phyloP scores from a whole-genome alignment of 2,113 vertebrate species.

The Alouatta palliata region DNA sequence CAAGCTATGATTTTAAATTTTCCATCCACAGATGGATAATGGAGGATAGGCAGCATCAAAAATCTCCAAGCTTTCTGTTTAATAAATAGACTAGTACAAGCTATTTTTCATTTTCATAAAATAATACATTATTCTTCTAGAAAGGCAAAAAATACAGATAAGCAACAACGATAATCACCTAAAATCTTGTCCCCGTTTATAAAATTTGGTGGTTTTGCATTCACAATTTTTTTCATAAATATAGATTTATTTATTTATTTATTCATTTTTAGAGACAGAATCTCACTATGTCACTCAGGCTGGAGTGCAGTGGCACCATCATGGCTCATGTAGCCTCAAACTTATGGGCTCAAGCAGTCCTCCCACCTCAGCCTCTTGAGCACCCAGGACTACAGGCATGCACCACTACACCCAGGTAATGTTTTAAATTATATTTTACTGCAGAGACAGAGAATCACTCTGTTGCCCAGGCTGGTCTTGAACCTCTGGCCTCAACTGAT shows the following conservation, averaged over 20 bases:
- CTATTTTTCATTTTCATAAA: conserved; percentile 59
- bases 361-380: too few relatives aligned
- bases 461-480: too few relatives aligned
- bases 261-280: too few relatives aligned
- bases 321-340: too few relatives aligned
- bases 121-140: conserved; percentile 14
- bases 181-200: background rate
- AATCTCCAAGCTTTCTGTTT: conserved; percentile 20
- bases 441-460: too few relatives aligned
- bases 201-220: background rate
- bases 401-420: too few relatives aligned
- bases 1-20: conserved; percentile 44
- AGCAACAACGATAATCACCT: background rate
- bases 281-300: too few relatives aligned
- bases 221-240: background rate
- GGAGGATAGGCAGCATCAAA: background rate
- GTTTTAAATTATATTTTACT: too few relatives aligned
- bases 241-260: background rate
- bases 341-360: too few relatives aligned
- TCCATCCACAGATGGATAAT: conserved; percentile 29
- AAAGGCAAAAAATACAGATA: conserved; percentile 12
- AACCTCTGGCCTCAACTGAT: too few relatives aligned
- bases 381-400: too few relatives aligned
- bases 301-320: too few relatives aligned
- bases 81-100: background rate